Conservation (phyloP, 64 coral and sea anemone species). For the Catalaphyllia jardinei region DNA sequence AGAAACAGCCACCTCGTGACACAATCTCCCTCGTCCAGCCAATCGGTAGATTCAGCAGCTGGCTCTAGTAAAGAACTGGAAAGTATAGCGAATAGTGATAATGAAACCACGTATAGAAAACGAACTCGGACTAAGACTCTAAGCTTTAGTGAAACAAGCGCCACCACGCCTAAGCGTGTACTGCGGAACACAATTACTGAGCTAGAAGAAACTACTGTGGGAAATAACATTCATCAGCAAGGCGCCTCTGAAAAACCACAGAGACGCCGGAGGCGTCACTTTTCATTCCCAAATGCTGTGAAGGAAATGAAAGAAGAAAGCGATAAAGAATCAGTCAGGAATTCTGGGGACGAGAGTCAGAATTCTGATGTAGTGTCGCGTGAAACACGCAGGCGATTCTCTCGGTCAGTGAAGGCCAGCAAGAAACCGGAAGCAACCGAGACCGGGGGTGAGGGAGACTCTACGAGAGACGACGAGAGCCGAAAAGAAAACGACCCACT, state of each 20-base stretch:
- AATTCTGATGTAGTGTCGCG: neutral
- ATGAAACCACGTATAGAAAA: slow-evolving; percentile 7
- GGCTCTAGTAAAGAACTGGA: slow-evolving; percentile 14
- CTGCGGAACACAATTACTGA: slow-evolving; percentile 8
- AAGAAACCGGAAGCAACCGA: neutral
- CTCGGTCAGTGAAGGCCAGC: neutral
- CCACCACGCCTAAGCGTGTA: neutral
- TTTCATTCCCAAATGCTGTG: neutral
- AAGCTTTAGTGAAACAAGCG: neutral
- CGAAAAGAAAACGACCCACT: slow-evolving; percentile 41
- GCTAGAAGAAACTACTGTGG: neutral
- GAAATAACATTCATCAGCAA: neutral
- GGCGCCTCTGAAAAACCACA: neutral
- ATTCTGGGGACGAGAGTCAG: neutral
- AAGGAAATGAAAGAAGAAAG: neutral
- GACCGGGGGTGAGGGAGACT: neutral
- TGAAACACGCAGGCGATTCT: neutral
- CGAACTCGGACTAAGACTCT: slow-evolving; percentile 24
- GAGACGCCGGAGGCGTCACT: slow-evolving; percentile 8
- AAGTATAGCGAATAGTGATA: neutral
- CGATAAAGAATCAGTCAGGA: neutral
- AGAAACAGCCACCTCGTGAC: neutral
- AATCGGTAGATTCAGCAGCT: neutral
- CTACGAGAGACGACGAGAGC: slow-evolving; percentile 30
- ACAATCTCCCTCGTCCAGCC: neutral